These are phyloP conservation scores for Tamias sibiricus DNA, from an alignment of 2,113 vertebrate species.

Conservation along the genomic window DNA sequence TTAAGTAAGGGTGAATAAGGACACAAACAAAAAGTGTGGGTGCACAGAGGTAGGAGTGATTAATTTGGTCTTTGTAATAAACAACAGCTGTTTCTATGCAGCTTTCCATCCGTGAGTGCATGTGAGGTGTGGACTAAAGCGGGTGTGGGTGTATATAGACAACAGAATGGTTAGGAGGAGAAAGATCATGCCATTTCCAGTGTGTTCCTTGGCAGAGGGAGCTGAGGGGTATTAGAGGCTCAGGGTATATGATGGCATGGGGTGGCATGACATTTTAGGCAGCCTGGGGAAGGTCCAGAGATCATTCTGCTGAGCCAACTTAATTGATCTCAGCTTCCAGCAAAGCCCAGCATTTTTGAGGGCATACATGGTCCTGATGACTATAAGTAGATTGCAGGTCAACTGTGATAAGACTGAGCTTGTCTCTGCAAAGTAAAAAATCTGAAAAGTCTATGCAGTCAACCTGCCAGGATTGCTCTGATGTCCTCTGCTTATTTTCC, in stretches of 20 bases:
- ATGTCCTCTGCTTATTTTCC: background rate
- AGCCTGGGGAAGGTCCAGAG: background rate
- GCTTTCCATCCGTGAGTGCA: background rate
- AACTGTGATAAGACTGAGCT: background rate
- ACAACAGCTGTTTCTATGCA: conserved; percentile 58
- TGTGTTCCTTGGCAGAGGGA: background rate
- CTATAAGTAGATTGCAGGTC: background rate
- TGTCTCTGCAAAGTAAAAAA: conserved; percentile 19
- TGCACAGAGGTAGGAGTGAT: background rate
- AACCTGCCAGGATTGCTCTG: background rate
- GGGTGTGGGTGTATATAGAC: background rate
- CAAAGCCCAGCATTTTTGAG: background rate
- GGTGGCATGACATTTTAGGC: background rate
- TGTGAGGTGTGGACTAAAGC: background rate
- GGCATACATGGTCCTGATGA: background rate
- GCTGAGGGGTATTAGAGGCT: background rate
- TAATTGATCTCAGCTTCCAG: background rate
- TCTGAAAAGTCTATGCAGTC: background rate
- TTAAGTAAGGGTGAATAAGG: conserved; percentile 51
- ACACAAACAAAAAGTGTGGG: conserved; percentile 9
- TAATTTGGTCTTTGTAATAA: conserved; percentile 50
- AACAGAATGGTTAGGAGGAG: background rate
- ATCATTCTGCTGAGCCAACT: background rate
- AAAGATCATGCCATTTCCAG: background rate
- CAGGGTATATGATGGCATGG: background rate